A percentile compares a stretch with the other conserved stretches of the same genome.
These are phyloP conservation scores for Chydorus sphaericus DNA, from an alignment of 2,888 invertebrate species.

Conservation along the genomic window DNA sequence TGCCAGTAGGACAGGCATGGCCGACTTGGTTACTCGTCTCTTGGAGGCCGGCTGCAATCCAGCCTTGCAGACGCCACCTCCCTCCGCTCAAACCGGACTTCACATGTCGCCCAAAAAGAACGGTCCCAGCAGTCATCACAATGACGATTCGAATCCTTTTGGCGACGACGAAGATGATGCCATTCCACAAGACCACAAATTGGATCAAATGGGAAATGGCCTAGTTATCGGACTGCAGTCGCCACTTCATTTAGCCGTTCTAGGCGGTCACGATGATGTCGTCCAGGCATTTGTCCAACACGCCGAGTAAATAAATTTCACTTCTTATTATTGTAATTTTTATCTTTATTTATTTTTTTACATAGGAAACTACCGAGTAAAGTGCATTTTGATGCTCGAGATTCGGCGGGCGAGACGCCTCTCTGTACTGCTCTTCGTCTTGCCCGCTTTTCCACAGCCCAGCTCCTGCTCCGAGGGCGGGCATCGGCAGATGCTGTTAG, in stretches of 20 bases:
- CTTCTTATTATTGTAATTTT: conserved; percentile 28
- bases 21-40: conserved; percentile 49
- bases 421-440: conserved; percentile 50
- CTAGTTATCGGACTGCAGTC: conserved; percentile 41
- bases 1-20: conserved; percentile 55
- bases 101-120: background rate
- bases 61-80: conserved; percentile 49
- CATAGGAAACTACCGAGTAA: conserved; percentile 13
- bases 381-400: conserved; percentile 57
- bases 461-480: conserved; percentile 43
- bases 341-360: conserved; percentile 14
- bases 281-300: conserved; percentile 13
- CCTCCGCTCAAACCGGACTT: background rate
- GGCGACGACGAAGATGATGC: conserved; percentile 17
- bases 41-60: conserved; percentile 56
- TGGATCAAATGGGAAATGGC: too few relatives aligned
- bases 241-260: conserved; percentile 68
- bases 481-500: conserved; percentile 75
- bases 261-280: conserved; percentile 22
- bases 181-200: conserved; percentile 21
- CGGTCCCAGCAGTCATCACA: background rate
- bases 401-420: conserved; percentile 68
- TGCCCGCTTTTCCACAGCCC: conserved; percentile 33
- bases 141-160: too few relatives aligned
- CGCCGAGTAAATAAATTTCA: background rate